Evolutionary conservation across 2,888 invertebrate genomes (phyloP).

Genomic region (Thysanoteuthis rhombus): DNA sequence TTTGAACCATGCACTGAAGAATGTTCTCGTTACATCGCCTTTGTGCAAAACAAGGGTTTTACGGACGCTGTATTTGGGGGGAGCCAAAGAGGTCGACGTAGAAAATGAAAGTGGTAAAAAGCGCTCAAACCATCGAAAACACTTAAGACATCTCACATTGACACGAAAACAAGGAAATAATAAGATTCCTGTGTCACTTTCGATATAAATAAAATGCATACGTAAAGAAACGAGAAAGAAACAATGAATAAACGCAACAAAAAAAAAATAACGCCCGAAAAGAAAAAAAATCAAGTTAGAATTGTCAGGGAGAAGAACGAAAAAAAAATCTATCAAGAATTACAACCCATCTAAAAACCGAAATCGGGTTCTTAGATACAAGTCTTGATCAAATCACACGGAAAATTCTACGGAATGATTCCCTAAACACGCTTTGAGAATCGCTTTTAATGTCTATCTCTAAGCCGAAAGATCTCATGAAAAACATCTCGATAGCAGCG

Average conservation of each 20-base stretch:
- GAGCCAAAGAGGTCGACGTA: not conserved
- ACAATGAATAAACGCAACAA: not conserved
- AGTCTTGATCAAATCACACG: not conserved
- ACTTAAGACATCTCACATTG: not conserved
- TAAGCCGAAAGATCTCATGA: not conserved
- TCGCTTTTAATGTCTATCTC: constrained; percentile 12
- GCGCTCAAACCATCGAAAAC: not conserved
- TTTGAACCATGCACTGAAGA: not conserved
- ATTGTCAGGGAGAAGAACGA: not conserved
- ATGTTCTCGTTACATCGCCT: not conserved
- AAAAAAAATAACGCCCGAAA: not conserved
- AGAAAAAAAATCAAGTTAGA: not conserved
- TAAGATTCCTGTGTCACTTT: not conserved
- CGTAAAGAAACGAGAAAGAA: not conserved
- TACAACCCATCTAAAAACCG: not conserved
- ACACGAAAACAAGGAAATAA: not conserved
- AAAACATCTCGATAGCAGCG: not conserved
- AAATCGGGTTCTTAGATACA: not conserved
- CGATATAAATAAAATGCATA: not conserved
- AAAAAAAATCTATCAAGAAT: not conserved
- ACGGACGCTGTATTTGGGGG: too few relatives aligned
- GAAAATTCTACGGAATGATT: not conserved
- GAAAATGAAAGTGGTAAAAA: not conserved
- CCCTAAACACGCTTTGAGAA: not conserved
- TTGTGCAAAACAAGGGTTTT: not conserved